Evolutionary conservation across 2,888 invertebrate genomes (phyloP), one percentile per base, ranked within the genome.

Genomic region (Leptinotarsa tumamoca): DNA sequence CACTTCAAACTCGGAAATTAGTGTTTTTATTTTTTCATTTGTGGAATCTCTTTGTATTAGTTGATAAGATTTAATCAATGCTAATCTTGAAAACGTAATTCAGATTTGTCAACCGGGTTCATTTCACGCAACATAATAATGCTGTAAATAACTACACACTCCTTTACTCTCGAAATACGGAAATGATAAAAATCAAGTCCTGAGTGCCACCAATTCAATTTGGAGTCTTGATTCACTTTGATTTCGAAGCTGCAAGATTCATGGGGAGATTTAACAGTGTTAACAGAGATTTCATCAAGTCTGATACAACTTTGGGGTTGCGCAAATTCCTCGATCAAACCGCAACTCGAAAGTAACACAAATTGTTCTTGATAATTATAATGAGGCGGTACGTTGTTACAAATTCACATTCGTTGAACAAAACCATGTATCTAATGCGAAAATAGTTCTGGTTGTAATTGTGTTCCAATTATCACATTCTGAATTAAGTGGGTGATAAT

Each of bases 291-390:
- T 23, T 23, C 58, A 21, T 15, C 52, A 0, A 1, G 58, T 58
- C 43, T 33, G n/a, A 63, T 63, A n/a, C 63, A 63, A 43, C 18
- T 33, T 63, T 63, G n/a, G 17, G 43, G 43, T 63, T n/a, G 18
- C 5, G 63, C 10, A n/a, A 63, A 63, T 43, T 63, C 17, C n/a
- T 4, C 0, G 5, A 33, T n/a, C 63, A n/a, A 33, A 43, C 63
- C 63, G 43, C n/a, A 63, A 33, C 33, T 63, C 63, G n/a, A 33
- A 43, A 17, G 43, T 33, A 10, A 43, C 33, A 63, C 27, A 33
- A 63, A 63, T n/a, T 63, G 13, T 10, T 63, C 18, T 27, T 63
- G 43, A 18, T 33, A 63, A 43, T 13, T 43, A 27, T 63, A 63
- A 63, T 33, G 13, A 33, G 21, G 63, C n/a, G 27, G 33, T 33